Evolutionary conservation across 2,113 vertebrate species (phyloP), one percentile per base, ranked within the genome.

Genomic region (Hiodon alosoides): DNA sequence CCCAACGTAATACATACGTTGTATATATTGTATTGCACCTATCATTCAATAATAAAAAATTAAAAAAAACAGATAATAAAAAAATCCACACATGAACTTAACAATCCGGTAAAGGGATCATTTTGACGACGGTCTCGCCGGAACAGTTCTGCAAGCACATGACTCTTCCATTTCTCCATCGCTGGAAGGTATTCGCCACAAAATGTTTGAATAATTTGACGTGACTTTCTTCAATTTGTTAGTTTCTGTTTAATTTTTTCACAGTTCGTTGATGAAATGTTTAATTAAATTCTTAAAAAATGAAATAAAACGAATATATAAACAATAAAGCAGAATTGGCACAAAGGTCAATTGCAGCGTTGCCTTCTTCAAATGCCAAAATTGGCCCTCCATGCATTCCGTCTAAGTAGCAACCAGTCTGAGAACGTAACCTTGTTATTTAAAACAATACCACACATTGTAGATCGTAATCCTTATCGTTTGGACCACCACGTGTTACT

Each of bases 131-230:
- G 76, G 77, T 92, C 90, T 72, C 90, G 86, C 47, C 81, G 74
- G 4, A 82, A 85, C 57, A 92, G 79, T 13, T 71, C 59, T 11
- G 60, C 74, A 4, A 81, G 83, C 74, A 90, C 87, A 77, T 90
- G 89, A 85, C 67, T 88, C 74, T 81, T 90, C 90, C 91, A 92
- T 71, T 73, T 83, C 48, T 16, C 82, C 90, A 91, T 92, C 52
- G 67, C 57, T 58, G 2, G 46, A 74, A 46, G 2, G 3, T 8
- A 47, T 47, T 57, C 54, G 1, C 10, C 54, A 5, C 54, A 57
- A 57, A 57, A 10, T 5, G 5, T 57, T 57, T 57, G 10, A 7
- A 57, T 57, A 10, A 57, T 7, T 4, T 46, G 2, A 6, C 14
- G 10, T 66, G 10, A 5, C 13, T 66, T 66, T 66, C 46, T 66